Evolutionary conservation across 2,888 invertebrate species (phyloP), one percentile per base, ranked within the genome.

Genomic region (Strigamia crassipes): DNA sequence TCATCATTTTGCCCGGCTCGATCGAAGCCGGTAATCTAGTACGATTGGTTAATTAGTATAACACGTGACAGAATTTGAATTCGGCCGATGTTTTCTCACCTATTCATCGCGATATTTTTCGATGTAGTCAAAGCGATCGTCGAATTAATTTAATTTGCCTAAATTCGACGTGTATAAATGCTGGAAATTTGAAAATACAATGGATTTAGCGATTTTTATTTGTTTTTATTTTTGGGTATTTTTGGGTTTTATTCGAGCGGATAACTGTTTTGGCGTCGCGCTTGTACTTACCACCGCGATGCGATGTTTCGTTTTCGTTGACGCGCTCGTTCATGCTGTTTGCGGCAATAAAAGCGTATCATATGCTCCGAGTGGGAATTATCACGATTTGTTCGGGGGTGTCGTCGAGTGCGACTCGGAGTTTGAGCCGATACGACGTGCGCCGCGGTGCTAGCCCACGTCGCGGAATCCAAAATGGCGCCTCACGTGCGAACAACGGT

Each of bases 381-480:
- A 18, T n/a, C 6, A 18, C 5, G 56, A n/a, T 46, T 46, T 46
- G 1, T 56, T 18, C 2, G 8, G 56, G 56, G 56, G 56, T 56
- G 56, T 56, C 21, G 56, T 6, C 56, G 18, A 56, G 21, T 56
- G 56, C 56, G 56, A 8, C 56, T 21, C n/a, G n/a, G 56, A 9
- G 0, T 56, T 56, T 18, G 56, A 5, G 56, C 56, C 18, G 8
- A 56, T 8, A 18, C 1, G 15, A n/a, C 8, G 3, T 21, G 56
- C 56, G 56, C 56, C 18, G 4, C 8, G 18, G 13, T 13, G n/a
- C 9, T 2, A 56, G 18, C 56, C 56, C 56, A 56, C 56, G 56
- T 56, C 56, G 56, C 18, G 13, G 56, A 56, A 56, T 56, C 56
- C 18, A 56, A 56, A 56, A 56, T 56, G 56, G 56, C 56, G 56